Evolutionary conservation across 2,888 invertebrate species (phyloP).

Genomic region (Ophion slaviceki): DNA sequence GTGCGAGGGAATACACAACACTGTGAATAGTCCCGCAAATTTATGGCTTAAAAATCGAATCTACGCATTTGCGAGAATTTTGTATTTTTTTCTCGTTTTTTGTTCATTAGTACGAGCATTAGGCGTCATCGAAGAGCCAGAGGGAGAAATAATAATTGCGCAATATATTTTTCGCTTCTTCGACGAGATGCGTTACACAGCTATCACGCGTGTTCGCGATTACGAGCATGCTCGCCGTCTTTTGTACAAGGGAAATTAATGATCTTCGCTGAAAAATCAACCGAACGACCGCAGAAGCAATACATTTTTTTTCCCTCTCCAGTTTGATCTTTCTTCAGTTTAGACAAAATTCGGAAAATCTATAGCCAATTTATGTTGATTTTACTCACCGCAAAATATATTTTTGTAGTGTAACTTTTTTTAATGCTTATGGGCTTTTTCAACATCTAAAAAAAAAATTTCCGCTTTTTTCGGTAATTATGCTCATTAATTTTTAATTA

Average conservation of each 20-base stretch:
- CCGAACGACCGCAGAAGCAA: neutral
- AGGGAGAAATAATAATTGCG: slow-evolving; percentile 40
- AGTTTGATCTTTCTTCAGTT: neutral
- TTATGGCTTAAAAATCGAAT: slow-evolving; percentile 57
- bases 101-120: slow-evolving; percentile 29
- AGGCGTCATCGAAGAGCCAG: slow-evolving; percentile 30
- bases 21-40: slow-evolving; percentile 41
- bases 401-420: too few species aligned
- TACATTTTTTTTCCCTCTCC: neutral
- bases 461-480: neutral
- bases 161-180: slow-evolving; percentile 41
- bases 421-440: neutral
- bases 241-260: slow-evolving; percentile 32
- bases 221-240: slow-evolving; percentile 28
- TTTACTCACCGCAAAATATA: too few species aligned
- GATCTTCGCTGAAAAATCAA: slow-evolving; percentile 6
- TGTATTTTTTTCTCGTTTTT: neutral
- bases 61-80: slow-evolving; percentile 49
- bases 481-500: neutral
- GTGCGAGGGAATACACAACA: slow-evolving; percentile 12
- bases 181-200: slow-evolving; percentile 25
- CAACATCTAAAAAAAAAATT: too few species aligned
- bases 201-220: slow-evolving; percentile 41
- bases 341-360: neutral
- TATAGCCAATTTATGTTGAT: neutral